Percentiles rank a stretch among this genome's conserved stretches.
These are phyloP conservation scores for Ditylenchus weischeri DNA, from an alignment of 2,888 invertebrate species.

Conservation along the genomic window DNA sequence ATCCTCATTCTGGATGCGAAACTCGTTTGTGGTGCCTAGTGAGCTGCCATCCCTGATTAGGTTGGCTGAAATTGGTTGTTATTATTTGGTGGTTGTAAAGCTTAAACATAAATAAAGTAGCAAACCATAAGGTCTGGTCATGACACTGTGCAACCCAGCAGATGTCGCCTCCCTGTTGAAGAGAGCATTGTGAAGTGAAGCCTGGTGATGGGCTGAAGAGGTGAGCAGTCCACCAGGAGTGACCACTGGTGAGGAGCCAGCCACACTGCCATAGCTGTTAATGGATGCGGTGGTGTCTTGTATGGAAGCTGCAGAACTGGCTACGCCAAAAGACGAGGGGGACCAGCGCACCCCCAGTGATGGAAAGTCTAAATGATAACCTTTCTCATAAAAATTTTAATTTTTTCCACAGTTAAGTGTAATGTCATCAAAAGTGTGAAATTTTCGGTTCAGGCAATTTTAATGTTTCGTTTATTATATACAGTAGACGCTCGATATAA, in stretches of 20 bases:
- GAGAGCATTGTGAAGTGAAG: conserved; percentile 9
- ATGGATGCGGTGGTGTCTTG: conserved; percentile 10
- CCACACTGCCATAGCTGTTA: conserved; percentile 13
- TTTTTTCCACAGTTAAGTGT: too few species aligned
- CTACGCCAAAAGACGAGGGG: conserved; percentile 15
- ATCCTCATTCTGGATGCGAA: conserved; percentile 92
- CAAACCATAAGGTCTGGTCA: conserved; percentile 9
- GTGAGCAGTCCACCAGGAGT: conserved; percentile 1
- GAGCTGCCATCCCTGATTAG: conserved; percentile 44
- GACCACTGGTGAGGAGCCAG: conserved; percentile 1
- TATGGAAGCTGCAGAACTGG: conserved; percentile 11
- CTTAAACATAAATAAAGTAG: background rate
- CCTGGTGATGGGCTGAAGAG: background rate
- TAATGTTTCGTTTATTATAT: too few species aligned
- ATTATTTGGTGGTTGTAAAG: background rate
- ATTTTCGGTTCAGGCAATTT: too few species aligned
- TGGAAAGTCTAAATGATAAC: conserved; percentile 50
- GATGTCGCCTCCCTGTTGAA: conserved; percentile 8
- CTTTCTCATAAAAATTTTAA: too few species aligned
- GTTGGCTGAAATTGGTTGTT: conserved; percentile 40
- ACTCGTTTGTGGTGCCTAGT: conserved; percentile 45
- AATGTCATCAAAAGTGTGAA: too few species aligned
- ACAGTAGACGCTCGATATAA: too few species aligned
- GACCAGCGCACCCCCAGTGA: conserved; percentile 46
- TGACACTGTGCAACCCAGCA: background rate